phyloP scores from a whole-genome alignment of 37 sponge, comb jelly and placozoan genomes.

The Hexactinellida sp. region DNA sequence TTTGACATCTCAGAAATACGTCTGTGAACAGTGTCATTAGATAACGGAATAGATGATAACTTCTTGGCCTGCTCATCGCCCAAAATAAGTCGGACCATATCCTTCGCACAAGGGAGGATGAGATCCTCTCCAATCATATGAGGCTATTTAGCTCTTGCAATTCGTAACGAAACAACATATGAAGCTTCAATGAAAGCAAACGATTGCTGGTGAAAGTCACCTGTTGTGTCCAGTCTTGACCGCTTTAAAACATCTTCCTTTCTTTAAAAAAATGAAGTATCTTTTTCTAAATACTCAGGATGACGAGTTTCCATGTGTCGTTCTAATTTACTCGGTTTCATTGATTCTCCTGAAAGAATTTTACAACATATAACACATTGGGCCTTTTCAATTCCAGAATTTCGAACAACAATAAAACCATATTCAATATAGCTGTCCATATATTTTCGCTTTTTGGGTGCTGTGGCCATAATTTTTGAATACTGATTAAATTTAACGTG shows the following conservation, averaged over 20 bases:
- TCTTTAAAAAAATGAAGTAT: neutral
- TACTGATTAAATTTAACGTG: too few species aligned
- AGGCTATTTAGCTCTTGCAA: neutral
- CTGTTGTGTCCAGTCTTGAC: neutral
- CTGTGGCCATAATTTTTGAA: neutral
- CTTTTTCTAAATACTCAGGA: neutral
- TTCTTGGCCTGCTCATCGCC: constrained; percentile 7
- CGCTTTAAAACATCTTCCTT: neutral
- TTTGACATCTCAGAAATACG: constrained; percentile 18
- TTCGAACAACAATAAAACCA: neutral
- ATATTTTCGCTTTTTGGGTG: neutral
- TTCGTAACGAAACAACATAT: neutral
- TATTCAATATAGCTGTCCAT: neutral
- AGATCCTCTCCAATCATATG: neutral
- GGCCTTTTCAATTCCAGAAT: neutral
- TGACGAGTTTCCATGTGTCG: neutral
- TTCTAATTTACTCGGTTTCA: neutral
- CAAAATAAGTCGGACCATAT: neutral
- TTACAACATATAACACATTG: neutral
- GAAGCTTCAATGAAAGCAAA: neutral
- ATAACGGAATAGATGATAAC: constrained; percentile 11
- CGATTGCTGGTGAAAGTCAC: neutral
- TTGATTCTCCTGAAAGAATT: neutral
- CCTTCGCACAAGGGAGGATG: neutral
- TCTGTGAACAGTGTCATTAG: constrained; percentile 6